Evolutionary conservation across 2,888 invertebrate genomes (phyloP).

Genomic region (Margaritifera margaritifera): DNA sequence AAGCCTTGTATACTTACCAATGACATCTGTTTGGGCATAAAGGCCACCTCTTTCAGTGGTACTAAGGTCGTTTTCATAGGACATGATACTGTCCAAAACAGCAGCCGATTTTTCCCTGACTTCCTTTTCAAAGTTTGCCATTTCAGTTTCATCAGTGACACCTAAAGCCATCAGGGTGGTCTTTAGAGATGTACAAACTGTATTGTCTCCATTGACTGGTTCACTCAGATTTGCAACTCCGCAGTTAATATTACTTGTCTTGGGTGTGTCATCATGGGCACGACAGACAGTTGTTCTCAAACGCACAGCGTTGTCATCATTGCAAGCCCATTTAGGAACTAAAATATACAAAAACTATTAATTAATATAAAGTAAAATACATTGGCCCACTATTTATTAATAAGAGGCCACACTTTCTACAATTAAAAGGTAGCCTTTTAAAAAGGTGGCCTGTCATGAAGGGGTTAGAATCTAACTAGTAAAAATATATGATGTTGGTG

Average conservation of each 20-base stretch:
- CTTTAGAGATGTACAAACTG: slow-evolving; percentile 34
- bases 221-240: slow-evolving; percentile 24
- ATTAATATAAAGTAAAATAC: too few species aligned
- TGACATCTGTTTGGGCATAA: slow-evolving; percentile 47
- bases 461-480: too few species aligned
- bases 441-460: too few species aligned
- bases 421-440: too few species aligned
- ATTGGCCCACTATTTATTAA: too few species aligned
- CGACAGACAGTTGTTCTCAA: too few species aligned
- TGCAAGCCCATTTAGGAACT: too few species aligned
- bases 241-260: slow-evolving; percentile 26
- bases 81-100: slow-evolving; percentile 26
- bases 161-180: slow-evolving; percentile 34
- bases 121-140: slow-evolving; percentile 4
- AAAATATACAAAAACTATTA: too few species aligned
- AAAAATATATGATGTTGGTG: too few species aligned
- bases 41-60: slow-evolving; percentile 25
- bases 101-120: slow-evolving; percentile 24
- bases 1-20: slow-evolving; percentile 32
- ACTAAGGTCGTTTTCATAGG: slow-evolving; percentile 30
- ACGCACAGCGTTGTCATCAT: too few species aligned
- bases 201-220: slow-evolving; percentile 46
- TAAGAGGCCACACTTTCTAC: too few species aligned
- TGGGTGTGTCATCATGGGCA: too few species aligned
- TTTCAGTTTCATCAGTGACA: slow-evolving; percentile 11